Percentiles rank a stretch among this genome's conserved stretches.
phyloP scores from a whole-genome alignment of 2,113 vertebrate genomes.

The Grantiella picta region DNA sequence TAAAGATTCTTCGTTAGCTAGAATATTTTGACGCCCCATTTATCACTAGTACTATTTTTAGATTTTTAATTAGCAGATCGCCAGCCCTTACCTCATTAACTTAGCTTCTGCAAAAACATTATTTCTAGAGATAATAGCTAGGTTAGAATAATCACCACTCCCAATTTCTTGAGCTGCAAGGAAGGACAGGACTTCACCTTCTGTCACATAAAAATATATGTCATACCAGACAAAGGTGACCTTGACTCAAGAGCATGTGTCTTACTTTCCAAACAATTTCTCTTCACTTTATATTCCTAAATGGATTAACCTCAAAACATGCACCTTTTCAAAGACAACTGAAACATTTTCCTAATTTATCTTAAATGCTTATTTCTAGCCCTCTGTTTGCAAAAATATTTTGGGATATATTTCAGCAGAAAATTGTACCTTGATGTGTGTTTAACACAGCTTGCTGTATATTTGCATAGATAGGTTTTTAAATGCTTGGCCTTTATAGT shows the following conservation, averaged over 20 bases:
- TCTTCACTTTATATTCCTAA: neutral
- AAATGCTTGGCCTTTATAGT: neutral
- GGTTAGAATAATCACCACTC: conserved; percentile 54
- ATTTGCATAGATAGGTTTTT: neutral
- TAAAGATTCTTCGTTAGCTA: conserved; percentile 65
- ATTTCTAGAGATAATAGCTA: conserved; percentile 64
- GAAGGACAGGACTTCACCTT: conserved; percentile 1
- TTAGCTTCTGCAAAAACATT: conserved; percentile 68
- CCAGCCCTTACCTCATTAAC: conserved; percentile 80
- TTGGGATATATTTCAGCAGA: neutral
- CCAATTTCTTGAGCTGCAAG: conserved; percentile 12
- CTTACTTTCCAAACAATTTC: neutral
- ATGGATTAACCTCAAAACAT: neutral
- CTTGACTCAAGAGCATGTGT: neutral
- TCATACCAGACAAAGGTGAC: neutral
- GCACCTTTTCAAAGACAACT: neutral
- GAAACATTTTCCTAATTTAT: conserved; percentile 6
- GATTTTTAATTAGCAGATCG: conserved; percentile 83
- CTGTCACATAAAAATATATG: neutral
- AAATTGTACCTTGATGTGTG: neutral
- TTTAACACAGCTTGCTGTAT: conserved; percentile 7
- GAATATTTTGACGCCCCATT: conserved; percentile 80
- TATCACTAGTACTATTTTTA: conserved; percentile 86
- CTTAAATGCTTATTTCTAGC: neutral
- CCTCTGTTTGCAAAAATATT: neutral